Base-by-base conservation (phyloP, 35 echinoderm and acorn worm genomes). In the Anneissia japonica region DNA sequence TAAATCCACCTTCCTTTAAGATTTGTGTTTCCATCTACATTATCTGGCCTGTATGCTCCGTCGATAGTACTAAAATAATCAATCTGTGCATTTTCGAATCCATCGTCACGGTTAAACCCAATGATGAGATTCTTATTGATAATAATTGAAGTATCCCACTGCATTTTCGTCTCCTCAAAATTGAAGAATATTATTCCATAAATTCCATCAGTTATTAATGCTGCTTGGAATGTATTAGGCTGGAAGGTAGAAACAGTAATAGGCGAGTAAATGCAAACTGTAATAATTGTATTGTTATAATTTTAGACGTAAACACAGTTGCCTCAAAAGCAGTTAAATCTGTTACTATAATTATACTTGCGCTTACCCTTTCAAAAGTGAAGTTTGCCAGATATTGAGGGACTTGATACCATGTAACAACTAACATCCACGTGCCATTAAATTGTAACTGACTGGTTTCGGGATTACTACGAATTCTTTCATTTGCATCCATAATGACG, bases 321-420 rank as follows among this genome's bases (percentile, higher is more conserved):
- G n/a, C n/a, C n/a, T n/a, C n/a, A n/a, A n/a, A n/a, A n/a, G n/a
- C n/a, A n/a, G n/a, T n/a, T n/a, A n/a, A n/a, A n/a, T n/a, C n/a
- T n/a, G n/a, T n/a, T n/a, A n/a, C n/a, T n/a, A n/a, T n/a, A n/a
- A n/a, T n/a, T n/a, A n/a, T n/a, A n/a, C n/a, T n/a, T n/a, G n/a
- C n/a, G n/a, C 7, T 64, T 64, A 64, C 51, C 51, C 21, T 6
- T 23, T 64, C 51, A 23, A 19, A 64, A 12, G 51, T 64, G 51
- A 19, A 64, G 26, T 64, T 64, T 6, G 26, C 51, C 26, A 64
- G 21, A 64, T 64, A 64, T 64, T 64, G 51, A 64, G 95, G 91
- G 12, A 97, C 74, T 64, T 97, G 32, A n/a, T 77, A 75, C 95
- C 95, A 97, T 1, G 95, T 97, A 0, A 97, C 74, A 11, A 93